Evolutionary conservation across 2,888 invertebrate genomes (phyloP).

Genomic region (Cryptus viduatorius): DNA sequence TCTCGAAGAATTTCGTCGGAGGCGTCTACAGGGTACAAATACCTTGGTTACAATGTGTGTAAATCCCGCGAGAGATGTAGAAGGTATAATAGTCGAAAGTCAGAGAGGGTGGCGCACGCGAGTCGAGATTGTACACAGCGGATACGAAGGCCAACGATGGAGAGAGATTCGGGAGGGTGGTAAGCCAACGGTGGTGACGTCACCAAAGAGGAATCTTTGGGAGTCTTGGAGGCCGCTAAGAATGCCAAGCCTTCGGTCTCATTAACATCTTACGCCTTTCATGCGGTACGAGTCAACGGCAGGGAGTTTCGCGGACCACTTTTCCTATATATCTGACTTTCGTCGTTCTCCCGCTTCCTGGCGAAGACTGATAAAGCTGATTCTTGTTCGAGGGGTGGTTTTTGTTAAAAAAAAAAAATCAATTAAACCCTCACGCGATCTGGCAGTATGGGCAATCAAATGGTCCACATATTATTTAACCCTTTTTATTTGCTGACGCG

Average conservation of each 20-base stretch:
- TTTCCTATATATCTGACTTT: conserved; percentile 55
- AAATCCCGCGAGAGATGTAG: conserved; percentile 29
- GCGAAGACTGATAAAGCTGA: conserved; percentile 67
- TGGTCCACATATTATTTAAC: neutral
- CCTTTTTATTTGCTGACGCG: neutral
- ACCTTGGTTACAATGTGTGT: conserved; percentile 21
- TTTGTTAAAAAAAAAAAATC: neutral
- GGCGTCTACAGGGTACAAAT: neutral
- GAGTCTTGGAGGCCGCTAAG: conserved; percentile 82
- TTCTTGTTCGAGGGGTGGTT: neutral
- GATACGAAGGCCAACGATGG: conserved; percentile 67
- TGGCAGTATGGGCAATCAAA: neutral
- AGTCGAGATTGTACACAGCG: conserved; percentile 75
- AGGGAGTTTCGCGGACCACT: conserved; percentile 47
- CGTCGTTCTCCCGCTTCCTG: conserved; percentile 59
- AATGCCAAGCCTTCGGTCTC: conserved; percentile 84
- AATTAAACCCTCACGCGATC: neutral
- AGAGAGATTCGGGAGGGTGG: conserved; percentile 47
- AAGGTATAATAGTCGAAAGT: conserved; percentile 9
- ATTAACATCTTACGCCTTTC: conserved; percentile 84
- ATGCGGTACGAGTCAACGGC: conserved; percentile 55
- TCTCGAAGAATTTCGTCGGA: conserved; percentile 4
- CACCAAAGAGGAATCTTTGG: conserved; percentile 82
- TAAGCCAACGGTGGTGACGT: conserved; percentile 72
- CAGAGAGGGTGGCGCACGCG: conserved; percentile 58